phyloP scores from a whole-genome alignment of 2,888 invertebrate species.

The Parnassius glacialis region DNA sequence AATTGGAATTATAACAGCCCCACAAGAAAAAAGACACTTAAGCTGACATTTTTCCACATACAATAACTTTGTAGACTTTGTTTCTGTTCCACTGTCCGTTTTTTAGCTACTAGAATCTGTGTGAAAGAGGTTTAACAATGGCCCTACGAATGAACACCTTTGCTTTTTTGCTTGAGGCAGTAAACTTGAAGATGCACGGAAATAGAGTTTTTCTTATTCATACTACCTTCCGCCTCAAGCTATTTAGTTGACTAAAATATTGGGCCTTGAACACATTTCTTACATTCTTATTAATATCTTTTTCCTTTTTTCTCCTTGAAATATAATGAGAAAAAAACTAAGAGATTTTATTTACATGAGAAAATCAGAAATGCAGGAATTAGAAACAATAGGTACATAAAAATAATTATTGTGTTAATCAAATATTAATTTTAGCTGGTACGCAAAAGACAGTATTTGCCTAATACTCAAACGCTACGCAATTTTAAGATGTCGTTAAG shows the following conservation, averaged over 20 bases:
- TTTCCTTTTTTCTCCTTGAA: too few species aligned
- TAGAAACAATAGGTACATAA: too few species aligned
- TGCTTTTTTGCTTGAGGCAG: slow-evolving; percentile 16
- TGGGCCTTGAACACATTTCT: background rate
- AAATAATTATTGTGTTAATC: too few species aligned
- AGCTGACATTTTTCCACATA: slow-evolving; percentile 10
- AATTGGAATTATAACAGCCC: too few species aligned
- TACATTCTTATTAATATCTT: background rate
- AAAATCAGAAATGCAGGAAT: too few species aligned
- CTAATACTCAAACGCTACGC: too few species aligned
- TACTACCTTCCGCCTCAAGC: slow-evolving; percentile 8
- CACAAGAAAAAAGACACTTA: slow-evolving; percentile 4
- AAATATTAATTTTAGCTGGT: too few species aligned
- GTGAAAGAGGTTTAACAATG: slow-evolving; percentile 26
- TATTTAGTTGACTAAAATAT: background rate
- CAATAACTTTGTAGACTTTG: slow-evolving; percentile 21
- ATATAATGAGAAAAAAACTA: too few species aligned
- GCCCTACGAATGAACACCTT: slow-evolving; percentile 25
- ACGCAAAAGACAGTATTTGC: too few species aligned
- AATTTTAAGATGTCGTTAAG: too few species aligned
- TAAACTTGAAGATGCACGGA: slow-evolving; percentile 24
- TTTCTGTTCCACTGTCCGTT: slow-evolving; percentile 11
- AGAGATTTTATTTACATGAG: too few species aligned
- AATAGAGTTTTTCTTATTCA: slow-evolving; percentile 19
- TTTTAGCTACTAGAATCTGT: slow-evolving; percentile 20